Percentiles rank a stretch among this genome's conserved stretches.
These are phyloP conservation scores for Caiman crocodilus DNA, from an alignment of 2,797 vertebrate genomes.

Conservation along the genomic window DNA sequence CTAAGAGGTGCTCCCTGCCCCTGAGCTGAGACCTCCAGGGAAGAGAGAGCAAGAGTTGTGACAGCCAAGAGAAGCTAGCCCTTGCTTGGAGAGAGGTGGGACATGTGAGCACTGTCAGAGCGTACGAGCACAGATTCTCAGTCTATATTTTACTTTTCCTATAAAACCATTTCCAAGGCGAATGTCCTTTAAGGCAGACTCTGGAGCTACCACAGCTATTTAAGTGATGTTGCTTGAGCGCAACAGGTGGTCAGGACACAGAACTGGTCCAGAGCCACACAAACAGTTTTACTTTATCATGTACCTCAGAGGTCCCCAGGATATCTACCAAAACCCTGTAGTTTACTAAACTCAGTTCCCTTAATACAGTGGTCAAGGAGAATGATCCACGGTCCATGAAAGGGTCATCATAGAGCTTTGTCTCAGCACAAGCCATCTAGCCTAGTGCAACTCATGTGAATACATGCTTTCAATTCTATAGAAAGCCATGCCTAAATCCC, in stretches of 20 bases:
- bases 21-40: neutral
- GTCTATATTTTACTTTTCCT: neutral
- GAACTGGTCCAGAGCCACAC: neutral
- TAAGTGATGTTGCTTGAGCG: neutral
- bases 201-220: fast-evolving
- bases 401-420: neutral
- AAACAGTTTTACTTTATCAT: neutral
- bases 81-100: neutral
- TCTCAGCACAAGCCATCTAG: neutral
- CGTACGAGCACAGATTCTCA: too few relatives aligned
- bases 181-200: neutral
- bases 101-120: neutral
- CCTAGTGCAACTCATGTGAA: neutral
- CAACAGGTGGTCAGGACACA: neutral
- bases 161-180: neutral
- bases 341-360: neutral
- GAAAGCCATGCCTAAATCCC: neutral
- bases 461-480: neutral
- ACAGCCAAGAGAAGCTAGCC: neutral
- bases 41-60: neutral
- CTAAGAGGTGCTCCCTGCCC: neutral
- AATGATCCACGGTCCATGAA: neutral
- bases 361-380: neutral
- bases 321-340: neutral
- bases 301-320: neutral